Conservation (phyloP, 1,140 invertebrate species). For the Sycobia sp. region DNA sequence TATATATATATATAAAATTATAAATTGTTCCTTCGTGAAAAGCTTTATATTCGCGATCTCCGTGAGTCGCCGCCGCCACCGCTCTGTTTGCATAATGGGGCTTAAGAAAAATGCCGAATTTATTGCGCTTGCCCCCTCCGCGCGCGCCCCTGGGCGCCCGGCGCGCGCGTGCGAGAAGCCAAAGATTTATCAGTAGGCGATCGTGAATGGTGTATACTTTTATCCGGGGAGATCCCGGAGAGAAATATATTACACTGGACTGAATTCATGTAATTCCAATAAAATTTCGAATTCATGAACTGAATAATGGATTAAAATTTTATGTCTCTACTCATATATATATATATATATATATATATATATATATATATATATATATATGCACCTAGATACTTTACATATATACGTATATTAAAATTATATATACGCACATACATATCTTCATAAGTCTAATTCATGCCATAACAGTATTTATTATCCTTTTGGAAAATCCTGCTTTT, state of each 20-base stretch:
- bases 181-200: conserved; percentile 19
- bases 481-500: neutral
- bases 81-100: conserved; percentile 10
- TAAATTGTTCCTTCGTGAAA: too few relatives aligned
- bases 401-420: too few relatives aligned
- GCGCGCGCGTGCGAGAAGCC: neutral
- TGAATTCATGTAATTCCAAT: conserved; percentile 33
- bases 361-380: too few relatives aligned
- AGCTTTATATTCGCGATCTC: too few relatives aligned
- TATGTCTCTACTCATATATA: neutral
- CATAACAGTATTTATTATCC: conserved; percentile 14
- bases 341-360: conserved; percentile 6
- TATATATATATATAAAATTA: too few relatives aligned
- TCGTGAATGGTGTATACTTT: conserved; percentile 11
- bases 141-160: neutral
- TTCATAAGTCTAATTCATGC: conserved; percentile 25
- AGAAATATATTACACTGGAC: conserved; percentile 16
- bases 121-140: neutral
- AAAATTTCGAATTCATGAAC: conserved; percentile 31
- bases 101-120: neutral
- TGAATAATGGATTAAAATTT: conserved; percentile 33
- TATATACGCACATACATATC: too few relatives aligned
- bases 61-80: too few relatives aligned
- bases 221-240: neutral
- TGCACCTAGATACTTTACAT: too few relatives aligned